phyloP scores from a whole-genome alignment of 2,113 vertebrate species.

The Campylomormyrus numenius region DNA sequence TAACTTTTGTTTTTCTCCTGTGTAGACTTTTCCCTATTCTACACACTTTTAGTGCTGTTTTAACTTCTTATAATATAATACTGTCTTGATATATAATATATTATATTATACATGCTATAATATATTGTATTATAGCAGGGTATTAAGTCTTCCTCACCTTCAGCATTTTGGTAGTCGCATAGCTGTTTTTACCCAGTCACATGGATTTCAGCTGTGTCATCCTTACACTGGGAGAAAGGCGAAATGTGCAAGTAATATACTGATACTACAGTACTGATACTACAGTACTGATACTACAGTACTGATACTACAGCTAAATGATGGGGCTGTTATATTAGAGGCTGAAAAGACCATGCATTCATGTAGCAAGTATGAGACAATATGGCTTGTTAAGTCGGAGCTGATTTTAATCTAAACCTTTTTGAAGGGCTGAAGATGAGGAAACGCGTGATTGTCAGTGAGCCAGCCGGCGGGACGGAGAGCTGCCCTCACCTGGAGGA shows the following conservation, averaged over 20 bases:
- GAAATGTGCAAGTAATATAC: background rate
- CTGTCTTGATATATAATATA: background rate
- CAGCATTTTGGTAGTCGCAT: background rate
- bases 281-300: background rate
- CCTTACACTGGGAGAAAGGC: background rate
- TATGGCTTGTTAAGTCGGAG: background rate
- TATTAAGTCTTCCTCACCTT: background rate
- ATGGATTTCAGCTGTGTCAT: background rate
- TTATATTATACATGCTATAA: too few species aligned
- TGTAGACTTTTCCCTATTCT: background rate
- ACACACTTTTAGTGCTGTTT: background rate
- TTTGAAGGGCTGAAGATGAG: constrained; percentile 84
- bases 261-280: background rate
- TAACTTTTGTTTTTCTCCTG: background rate
- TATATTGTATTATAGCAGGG: background rate
- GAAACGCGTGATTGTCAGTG: constrained; percentile 71
- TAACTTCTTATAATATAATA: background rate
- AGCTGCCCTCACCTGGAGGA: constrained; percentile 89
- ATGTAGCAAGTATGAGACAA: background rate
- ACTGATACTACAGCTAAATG: background rate
- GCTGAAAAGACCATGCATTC: background rate
- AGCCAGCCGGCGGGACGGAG: constrained; percentile 73
- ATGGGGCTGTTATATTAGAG: background rate
- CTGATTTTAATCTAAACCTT: background rate
- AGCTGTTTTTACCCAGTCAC: background rate